A percentile compares a stretch with the other conserved stretches of the same genome.
Evolutionary conservation across 2,113 vertebrate species (phyloP).

Genomic region (Brachypteracias leptosomus): DNA sequence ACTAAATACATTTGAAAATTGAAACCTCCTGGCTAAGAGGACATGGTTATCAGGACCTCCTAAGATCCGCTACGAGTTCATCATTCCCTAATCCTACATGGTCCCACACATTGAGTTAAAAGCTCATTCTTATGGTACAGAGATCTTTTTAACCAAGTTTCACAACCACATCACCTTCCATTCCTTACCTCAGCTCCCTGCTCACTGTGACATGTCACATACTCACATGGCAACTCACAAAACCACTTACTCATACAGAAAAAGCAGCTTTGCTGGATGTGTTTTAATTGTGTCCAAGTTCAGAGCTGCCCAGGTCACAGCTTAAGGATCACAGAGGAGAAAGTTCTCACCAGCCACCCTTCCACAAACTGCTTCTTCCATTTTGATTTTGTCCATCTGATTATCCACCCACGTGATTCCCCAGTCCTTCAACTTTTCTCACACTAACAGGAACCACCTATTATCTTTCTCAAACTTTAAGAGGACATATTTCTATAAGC

Average conservation of each 20-base stretch:
- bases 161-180: background rate
- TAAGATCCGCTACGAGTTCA: background rate
- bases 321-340: background rate
- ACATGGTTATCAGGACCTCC: background rate
- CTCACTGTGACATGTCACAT: background rate
- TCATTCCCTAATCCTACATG: background rate
- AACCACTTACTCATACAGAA: background rate
- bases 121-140: rapidly evolving
- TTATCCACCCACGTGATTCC: background rate
- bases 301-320: background rate
- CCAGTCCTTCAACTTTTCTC: background rate
- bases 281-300: background rate
- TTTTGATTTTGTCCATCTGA: background rate
- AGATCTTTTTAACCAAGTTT: background rate
- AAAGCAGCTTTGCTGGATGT: background rate
- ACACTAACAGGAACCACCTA: background rate
- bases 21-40: background rate
- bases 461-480: background rate
- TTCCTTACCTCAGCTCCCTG: background rate
- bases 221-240: background rate
- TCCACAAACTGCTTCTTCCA: background rate
- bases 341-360: background rate
- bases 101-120: background rate
- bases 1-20: background rate
- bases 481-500: background rate